Conservation (phyloP, 2,888 invertebrate species). For the Melieria omissa region DNA sequence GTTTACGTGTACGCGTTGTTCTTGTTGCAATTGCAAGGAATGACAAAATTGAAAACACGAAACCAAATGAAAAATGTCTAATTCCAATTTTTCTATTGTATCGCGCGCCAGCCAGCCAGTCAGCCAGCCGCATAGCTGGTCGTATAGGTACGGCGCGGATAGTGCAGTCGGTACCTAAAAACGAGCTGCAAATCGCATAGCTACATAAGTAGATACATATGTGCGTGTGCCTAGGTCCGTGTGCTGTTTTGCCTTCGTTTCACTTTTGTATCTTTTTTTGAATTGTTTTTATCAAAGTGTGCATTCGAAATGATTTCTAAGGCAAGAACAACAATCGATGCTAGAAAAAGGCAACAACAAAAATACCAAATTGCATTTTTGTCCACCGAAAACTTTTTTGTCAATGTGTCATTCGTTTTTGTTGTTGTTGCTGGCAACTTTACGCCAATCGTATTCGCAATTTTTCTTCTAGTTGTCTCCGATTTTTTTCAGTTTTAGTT, state of each 20-base stretch:
- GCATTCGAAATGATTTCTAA: slow-evolving; percentile 1
- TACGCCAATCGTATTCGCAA: not conserved
- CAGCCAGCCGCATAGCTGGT: slow-evolving; percentile 7
- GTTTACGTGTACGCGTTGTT: slow-evolving; percentile 14
- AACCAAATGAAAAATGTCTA: slow-evolving; percentile 12
- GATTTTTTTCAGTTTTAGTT: too few species aligned
- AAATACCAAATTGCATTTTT: slow-evolving; percentile 5
- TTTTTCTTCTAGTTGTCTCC: too few species aligned
- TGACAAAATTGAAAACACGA: slow-evolving; percentile 6
- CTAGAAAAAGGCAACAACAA: not conserved
- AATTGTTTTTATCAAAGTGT: not conserved
- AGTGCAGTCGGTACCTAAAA: slow-evolving; percentile 22
- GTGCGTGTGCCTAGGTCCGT: not conserved
- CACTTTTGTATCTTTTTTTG: not conserved
- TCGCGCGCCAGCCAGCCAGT: not conserved
- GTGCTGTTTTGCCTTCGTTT: not conserved
- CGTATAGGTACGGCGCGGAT: not conserved
- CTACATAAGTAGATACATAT: slow-evolving; percentile 18
- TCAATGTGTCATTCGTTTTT: slow-evolving; percentile 10
- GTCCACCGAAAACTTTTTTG: slow-evolving; percentile 13
- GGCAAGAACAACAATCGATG: too few species aligned
- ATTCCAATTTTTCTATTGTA: slow-evolving; percentile 29
- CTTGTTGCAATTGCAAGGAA: slow-evolving; percentile 15
- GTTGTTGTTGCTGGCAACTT: not conserved
- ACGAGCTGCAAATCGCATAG: slow-evolving; percentile 8